phyloP scores from a whole-genome alignment of 2,888 invertebrate genomes.

The Tipula lateralis region DNA sequence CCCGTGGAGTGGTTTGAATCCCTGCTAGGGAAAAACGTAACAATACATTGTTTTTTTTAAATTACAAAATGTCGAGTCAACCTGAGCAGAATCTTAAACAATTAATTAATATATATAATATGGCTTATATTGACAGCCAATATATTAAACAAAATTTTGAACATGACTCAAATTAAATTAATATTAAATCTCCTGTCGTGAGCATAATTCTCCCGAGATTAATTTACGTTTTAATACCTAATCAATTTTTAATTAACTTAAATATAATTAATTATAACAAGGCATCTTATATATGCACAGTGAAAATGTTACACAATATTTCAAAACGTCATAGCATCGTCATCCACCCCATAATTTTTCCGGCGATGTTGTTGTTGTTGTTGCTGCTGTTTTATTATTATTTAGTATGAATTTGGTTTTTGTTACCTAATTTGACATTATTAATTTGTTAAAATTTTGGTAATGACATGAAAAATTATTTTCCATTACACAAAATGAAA shows the following conservation, averaged over 20 bases:
- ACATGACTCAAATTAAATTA: no score
- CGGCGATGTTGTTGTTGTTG: no score
- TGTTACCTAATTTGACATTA: background rate
- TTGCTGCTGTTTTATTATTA: no score
- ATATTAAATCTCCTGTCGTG: no score
- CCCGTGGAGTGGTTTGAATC: no score
- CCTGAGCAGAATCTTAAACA: no score
- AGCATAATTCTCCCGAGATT: background rate
- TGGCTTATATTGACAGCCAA: no score
- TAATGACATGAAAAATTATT: conserved; percentile 24
- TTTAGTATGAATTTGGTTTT: background rate
- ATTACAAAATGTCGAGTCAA: no score
- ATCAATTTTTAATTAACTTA: background rate
- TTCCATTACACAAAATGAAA: background rate
- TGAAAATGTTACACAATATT: background rate
- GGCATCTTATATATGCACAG: background rate
- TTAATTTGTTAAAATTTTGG: conserved; percentile 19
- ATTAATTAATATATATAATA: no score
- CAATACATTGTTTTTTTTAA: no score
- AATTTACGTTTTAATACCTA: background rate
- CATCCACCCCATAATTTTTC: background rate
- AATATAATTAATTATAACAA: background rate
- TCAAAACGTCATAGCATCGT: background rate
- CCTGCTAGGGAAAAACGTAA: no score
- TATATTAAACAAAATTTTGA: no score